Conservation (phyloP, 2,888 invertebrate genomes). For the Caenorhabditis sp. region DNA sequence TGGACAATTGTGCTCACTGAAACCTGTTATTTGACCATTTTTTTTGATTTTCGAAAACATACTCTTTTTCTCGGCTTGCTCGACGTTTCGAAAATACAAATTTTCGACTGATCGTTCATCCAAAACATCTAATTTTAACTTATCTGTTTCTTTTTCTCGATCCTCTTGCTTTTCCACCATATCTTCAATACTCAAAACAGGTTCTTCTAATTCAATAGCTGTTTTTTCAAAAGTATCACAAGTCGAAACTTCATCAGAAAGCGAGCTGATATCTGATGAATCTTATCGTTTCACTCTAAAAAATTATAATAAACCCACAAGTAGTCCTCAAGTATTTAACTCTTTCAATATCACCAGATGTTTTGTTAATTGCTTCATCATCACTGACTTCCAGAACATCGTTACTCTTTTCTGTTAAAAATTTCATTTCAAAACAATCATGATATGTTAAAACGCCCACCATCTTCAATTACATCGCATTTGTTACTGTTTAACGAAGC, state of each 20-base stretch:
- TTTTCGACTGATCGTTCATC: background rate
- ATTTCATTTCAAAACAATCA: background rate
- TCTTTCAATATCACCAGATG: background rate
- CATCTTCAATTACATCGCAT: background rate
- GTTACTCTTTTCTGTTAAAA: background rate
- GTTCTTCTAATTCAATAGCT: background rate
- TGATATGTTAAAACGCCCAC: background rate
- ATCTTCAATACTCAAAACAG: background rate
- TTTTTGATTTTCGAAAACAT: background rate
- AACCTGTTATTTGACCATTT: background rate
- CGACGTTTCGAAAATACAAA: constrained; percentile 4
- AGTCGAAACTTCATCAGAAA: background rate
- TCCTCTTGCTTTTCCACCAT: background rate
- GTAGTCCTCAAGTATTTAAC: background rate
- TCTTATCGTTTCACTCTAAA: background rate
- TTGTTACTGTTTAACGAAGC: background rate
- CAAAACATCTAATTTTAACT: background rate
- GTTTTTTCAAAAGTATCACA: background rate
- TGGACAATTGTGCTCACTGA: background rate
- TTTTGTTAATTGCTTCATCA: background rate
- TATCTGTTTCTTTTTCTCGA: background rate
- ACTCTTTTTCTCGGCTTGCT: constrained; percentile 7
- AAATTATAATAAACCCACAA: background rate
- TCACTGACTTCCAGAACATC: background rate
- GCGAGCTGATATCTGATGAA: background rate